Conservation (phyloP, 2,888 invertebrate genomes). For the Melipona beecheii region DNA sequence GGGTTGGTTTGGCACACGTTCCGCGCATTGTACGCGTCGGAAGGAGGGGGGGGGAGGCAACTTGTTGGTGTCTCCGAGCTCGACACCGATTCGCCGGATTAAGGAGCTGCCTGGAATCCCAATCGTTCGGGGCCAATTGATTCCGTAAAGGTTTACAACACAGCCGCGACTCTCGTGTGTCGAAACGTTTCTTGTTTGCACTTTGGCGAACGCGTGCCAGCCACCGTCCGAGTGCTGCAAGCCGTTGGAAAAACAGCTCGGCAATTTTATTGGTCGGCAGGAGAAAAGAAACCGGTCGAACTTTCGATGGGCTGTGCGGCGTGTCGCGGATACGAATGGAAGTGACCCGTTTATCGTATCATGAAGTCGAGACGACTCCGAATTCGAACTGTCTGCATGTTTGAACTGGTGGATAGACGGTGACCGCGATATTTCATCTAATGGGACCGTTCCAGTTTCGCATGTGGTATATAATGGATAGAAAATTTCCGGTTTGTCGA, state of each 20-base stretch:
- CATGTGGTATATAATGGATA: not conserved
- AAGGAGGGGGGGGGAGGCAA: not conserved
- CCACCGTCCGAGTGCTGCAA: no score
- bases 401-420: no score
- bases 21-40: slow-evolving; percentile 3
- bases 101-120: slow-evolving; percentile 37
- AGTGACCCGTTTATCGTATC: slow-evolving; percentile 13
- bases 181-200: slow-evolving; percentile 18
- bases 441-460: not conserved
- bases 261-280: not conserved
- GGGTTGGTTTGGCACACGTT: slow-evolving; percentile 35
- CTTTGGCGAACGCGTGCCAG: not conserved
- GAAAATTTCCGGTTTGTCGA: not conserved
- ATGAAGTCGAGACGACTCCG: slow-evolving; percentile 7
- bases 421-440: not conserved
- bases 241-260: slow-evolving; percentile 11
- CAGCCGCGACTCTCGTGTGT: not conserved
- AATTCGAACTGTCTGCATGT: not conserved
- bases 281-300: not conserved
- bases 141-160: slow-evolving; percentile 40
- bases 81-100: slow-evolving; percentile 35
- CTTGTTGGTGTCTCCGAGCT: slow-evolving; percentile 28
- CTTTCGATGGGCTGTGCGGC: not conserved
- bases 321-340: not conserved
- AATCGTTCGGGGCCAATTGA: slow-evolving; percentile 42